Base-by-base conservation (phyloP, 2,113 vertebrate species). In the Ceratotherium simum region DNA sequence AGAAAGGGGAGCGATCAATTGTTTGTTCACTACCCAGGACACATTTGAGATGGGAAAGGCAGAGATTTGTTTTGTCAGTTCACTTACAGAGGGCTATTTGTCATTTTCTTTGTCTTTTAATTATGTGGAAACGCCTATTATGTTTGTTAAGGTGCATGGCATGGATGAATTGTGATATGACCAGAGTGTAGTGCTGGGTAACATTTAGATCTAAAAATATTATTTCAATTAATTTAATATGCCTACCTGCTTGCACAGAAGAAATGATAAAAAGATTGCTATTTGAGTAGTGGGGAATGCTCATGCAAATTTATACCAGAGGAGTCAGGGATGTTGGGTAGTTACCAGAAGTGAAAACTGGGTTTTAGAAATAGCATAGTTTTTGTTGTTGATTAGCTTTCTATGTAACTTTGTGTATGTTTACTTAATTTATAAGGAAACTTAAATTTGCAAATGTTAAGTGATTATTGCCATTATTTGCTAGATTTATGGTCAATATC, bases 61-160 rank as follows among this genome's bases (percentile, higher is more conserved):
- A 98, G 97, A 83, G 58, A 62, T 96, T 96, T 97, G 69, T 97
- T 97, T 97, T 96, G 96, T 98, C 96, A 89, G 79, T 80, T 97
- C 96, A 64, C 90, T 94, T 92, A 92, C 96, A 96, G 89, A 69
- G 78, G 62, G 83, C 48, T 94, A 70, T 98, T 94, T 96, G 81
- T 98, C 91, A 94, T 98, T 98, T 97, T 98, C 93, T 91, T 54
- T 54, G 51, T 54, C 51, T 54, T 54, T 54, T 14, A 14, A 54
- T 54, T 54, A 54, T 96, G 56, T 3, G 1, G 95, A 96, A 98
- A 89, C 67, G 54, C 25, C 5, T 96, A 83, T 96, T 97, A 94
- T 86, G 89, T 97, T 98, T 97, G 96, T 97, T 87, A 98, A 98
- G 95, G 95, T 98, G 72, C 60, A 51, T 80, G 96, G 18, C 5